Base-by-base conservation (phyloP, 1,140 invertebrate genomes). In the Heliconius hewitsoni region DNA sequence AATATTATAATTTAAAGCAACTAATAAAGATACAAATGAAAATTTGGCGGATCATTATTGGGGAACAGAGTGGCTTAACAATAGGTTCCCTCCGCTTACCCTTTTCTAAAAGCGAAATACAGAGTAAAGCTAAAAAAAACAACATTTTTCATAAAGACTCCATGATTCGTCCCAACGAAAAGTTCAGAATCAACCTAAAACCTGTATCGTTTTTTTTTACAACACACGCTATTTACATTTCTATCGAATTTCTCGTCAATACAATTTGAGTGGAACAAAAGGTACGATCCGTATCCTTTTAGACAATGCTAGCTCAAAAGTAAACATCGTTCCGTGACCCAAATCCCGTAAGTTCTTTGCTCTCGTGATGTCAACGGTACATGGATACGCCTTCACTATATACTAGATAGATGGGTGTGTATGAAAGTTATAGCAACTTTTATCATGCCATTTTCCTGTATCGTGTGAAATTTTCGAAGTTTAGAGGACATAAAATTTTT, bases 311-410 rank as follows among this genome's bases (percentile, higher is more conserved):
- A 66, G 60, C 60, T 66, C 11, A 27, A 66, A 66, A 66, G 60
- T 66, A 66, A 66, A 66, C 60, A 66, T 9, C 57, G 42, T 70
- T 66, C 57, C 66, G 74, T 76, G 74, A 76, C 74, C 74, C 37
- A 76, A 70, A 76, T 76, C 74, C 30, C 74, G 66, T 34, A 76
- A 66, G 74, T 76, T 76, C 74, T 42, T 60, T 76, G 74, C 57
- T 46, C 71, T 72, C 71, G 23, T 30, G 60, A 27, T 9, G 11
- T 23, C n/a, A 66, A 23, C 60, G 60, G 11, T 66, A 27, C 60
- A 66, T 66, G 60, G 4, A 66, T 66, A 66, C 60, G 60, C 60
- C 60, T 66, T 30, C 8, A 27, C 60, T 66, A 13, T 3, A 66
- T 66, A 66, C 57, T 66, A 66, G n/a, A 66, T 66, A 27, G 11